Base-by-base conservation (phyloP, 2,113 vertebrate genomes). In the Osmerus eperlanus region DNA sequence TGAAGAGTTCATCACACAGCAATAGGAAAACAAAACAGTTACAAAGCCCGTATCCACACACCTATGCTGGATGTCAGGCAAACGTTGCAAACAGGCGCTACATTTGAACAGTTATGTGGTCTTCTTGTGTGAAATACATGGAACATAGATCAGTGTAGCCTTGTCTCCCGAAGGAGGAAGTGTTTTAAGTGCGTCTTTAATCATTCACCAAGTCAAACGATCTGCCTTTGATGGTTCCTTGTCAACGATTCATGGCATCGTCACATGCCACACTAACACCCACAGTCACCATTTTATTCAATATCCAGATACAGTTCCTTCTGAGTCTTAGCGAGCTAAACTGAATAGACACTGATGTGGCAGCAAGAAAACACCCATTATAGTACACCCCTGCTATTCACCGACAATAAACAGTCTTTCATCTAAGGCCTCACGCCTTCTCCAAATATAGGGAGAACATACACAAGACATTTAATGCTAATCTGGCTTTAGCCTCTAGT, bases 281-380 rank as follows among this genome's bases (percentile, higher is more conserved):
- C 79, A 84, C 76, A 72, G 79, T 72, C 74, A 61, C 67, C 29
- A 65, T 80, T 78, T 58, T 63, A 64, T 73, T 76, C 70, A 80
- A 77, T 72, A 78, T 74, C 78, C 73, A 76, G 58, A 72, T 77
- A 56, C 62, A 12, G 73, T 79, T 19, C 71, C 55, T 73, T 82
- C 62, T 23, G 60, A 53, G 64, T 78, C 70, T 78, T 66, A 76
- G 15, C 74, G 52, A 73, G 78, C 72, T 71, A 67, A 83, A 81
- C 15, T 59, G 68, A 53, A 78, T 84, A 85, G 86, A 90, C 76
- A 83, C 64, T 82, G 76, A 87, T 82, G 77, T 58, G 63, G 78
- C 70, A 52, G 52, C 56, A 75, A 78, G 76, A 88, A 91, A 89
- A 88, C 77, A 87, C 71, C 85, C 87, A 83, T 91, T 88, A 90